Evolutionary conservation across 53 echinoderm and acorn worm genomes (phyloP), one percentile per base, ranked within the genome.

Genomic region (Apostichopus leukothele): DNA sequence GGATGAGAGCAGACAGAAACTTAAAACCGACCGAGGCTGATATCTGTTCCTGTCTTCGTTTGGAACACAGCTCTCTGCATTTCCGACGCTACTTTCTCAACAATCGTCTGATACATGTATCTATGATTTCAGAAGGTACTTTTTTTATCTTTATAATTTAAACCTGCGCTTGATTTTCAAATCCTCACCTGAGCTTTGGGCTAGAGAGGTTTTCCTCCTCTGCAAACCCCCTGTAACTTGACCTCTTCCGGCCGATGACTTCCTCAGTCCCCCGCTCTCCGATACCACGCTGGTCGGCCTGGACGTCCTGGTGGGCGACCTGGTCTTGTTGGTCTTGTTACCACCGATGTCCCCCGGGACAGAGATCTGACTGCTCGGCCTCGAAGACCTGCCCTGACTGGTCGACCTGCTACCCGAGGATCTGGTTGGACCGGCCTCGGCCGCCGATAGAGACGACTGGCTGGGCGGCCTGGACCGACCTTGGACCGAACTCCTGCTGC

Each of bases 281-380:
- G 81, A 81, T 54, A 81, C 81, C 20, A 81, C 81, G 13, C 81
- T 81, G 11, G 81, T 81, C 9, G 81, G 81, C 18, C 81, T 81
- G 20, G 81, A 81, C 19, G 81, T 55, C 9, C 81, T 53, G 21
- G 81, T 81, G 3, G 81, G 75, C 19, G 88, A 75, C 88, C 76
- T 75, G 57, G 88, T 88, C 75, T 88, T 88, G 21, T 55, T 60
- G 25, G 86, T 68, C 68, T 63, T 86, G 27, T 14, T 18, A 60
- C 86, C 86, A 78, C 68, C 74, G 10, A 73, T 75, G 75, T 88
- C 73, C 86, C 76, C 89, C 27, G 76, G 60, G 9, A 52, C 89
- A 59, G 89, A 76, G 13, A 59, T 60, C 91, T 91, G 91, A 53
- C 91, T 83, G 20, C 50, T 86, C n/a, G 86, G 86, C 27, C 86